Evolutionary conservation across 2,888 invertebrate species (phyloP).

Genomic region (Timandra comae): DNA sequence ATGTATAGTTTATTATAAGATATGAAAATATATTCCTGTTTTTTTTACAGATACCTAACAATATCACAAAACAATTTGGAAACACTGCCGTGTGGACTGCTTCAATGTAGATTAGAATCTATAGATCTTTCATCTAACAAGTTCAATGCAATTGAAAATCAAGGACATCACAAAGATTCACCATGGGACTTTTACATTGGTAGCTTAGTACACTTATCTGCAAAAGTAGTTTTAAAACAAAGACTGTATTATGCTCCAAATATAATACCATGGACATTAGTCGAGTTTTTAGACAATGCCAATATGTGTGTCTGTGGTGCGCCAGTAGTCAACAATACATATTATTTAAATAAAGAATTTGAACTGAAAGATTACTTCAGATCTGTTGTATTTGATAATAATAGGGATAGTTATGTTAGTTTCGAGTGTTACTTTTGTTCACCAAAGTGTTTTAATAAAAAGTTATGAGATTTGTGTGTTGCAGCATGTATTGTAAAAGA

Average conservation of each 20-base stretch:
- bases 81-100: slow-evolving; percentile 78
- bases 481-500: too few relatives aligned
- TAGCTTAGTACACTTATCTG: slow-evolving; percentile 73
- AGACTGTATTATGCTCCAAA: slow-evolving; percentile 75
- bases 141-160: slow-evolving; percentile 42
- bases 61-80: slow-evolving; percentile 73
- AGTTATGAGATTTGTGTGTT: slow-evolving; percentile 2
- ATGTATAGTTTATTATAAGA: too few relatives aligned
- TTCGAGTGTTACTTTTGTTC: slow-evolving; percentile 81
- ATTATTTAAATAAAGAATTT: slow-evolving; percentile 45
- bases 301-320: slow-evolving; percentile 79
- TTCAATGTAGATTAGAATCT: slow-evolving; percentile 67
- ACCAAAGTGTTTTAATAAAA: slow-evolving; percentile 53
- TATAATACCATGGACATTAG: slow-evolving; percentile 76
- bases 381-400: slow-evolving; percentile 52
- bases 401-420: slow-evolving; percentile 50
- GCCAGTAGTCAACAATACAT: slow-evolving; percentile 52
- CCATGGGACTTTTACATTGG: slow-evolving; percentile 61
- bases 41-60: slow-evolving; percentile 67
- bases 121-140: slow-evolving; percentile 78
- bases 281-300: slow-evolving; percentile 77
- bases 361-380: slow-evolving; percentile 53
- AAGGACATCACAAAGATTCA: slow-evolving; percentile 18
- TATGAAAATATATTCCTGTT: too few relatives aligned
- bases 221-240: slow-evolving; percentile 68